These are phyloP conservation scores for Mesitornis unicolor DNA, from an alignment of 2,113 vertebrate genomes.

Conservation along the genomic window DNA sequence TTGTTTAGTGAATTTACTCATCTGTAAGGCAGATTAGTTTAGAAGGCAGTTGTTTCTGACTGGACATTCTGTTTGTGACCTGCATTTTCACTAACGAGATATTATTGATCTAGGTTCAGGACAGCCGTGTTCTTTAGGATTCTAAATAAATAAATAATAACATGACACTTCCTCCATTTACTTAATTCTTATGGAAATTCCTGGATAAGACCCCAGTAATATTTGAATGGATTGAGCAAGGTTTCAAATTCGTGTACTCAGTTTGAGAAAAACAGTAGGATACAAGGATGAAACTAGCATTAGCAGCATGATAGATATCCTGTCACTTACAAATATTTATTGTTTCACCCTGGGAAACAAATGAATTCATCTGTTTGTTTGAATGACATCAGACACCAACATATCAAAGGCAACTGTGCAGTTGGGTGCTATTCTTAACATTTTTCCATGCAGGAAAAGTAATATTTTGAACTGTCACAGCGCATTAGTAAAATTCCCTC, in stretches of 20 bases:
- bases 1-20: not conserved
- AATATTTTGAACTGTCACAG: slow-evolving; percentile 25
- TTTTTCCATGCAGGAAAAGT: not conserved
- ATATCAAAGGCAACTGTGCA: not conserved
- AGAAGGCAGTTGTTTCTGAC: not conserved
- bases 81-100: not conserved
- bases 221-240: not conserved
- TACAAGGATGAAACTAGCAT: not conserved
- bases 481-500: slow-evolving; percentile 29
- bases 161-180: not conserved
- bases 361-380: slow-evolving; percentile 16
- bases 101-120: not conserved
- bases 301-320: not conserved
- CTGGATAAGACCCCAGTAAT: not conserved
- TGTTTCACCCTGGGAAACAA: slow-evolving; percentile 14
- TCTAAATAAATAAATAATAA: not conserved
- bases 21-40: not conserved
- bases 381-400: not conserved
- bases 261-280: not conserved
- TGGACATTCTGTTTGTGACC: not conserved
- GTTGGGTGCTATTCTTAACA: slow-evolving; percentile 13
- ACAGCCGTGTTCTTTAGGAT: not conserved
- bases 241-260: not conserved
- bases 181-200: not conserved
- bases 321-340: not conserved